Evolutionary conservation across 2,888 invertebrate genomes (phyloP), one percentile per base, ranked within the genome.

Genomic region (Thecocarcelia acutangulata): DNA sequence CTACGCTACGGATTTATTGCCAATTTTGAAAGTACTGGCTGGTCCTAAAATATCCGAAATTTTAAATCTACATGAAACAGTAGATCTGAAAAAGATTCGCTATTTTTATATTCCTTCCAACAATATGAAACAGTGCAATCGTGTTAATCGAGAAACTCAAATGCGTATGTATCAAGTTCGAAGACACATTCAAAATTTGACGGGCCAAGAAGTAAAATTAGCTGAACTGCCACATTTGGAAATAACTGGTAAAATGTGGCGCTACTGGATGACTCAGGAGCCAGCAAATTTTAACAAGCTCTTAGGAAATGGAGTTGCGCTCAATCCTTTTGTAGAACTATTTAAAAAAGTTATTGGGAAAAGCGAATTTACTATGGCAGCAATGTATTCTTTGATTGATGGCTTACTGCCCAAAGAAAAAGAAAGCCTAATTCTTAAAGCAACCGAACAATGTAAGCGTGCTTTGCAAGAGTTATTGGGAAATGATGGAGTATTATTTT

Each of bases 401-500:
- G 91, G 92, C 24, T 87, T 94, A 37, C 85, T 96, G 33, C 96
- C 96, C 0, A 88, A 91, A 66, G 94, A 94, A 58, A 92, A 94
- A 83, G 91, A 91, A 42, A 89, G 92, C 11, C 94, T 96, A 94
- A 95, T 95, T 0, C 92, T 92, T 78, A 87, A 90, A 5, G 90
- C 93, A 15, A 94, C 94, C 0, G 87, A 90, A 21, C 91, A 92
- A 44, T 91, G 96, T 80, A 92, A 91, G 75, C 90, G 93, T 0
- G 93, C 94, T 83, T 88, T 96, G 17, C 84, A 92, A 93, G 92
- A 93, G 21, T 91, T 94, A 78, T 91, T 98, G 28, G 95, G 95
- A 11, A 92, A 94, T 6, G 93, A 96, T 88, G 97, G 97, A 0
- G 94, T 98, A 4, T 91, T 98, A 5, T 88, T 98, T 70, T 97